phyloP scores from a whole-genome alignment of 2,888 invertebrate genomes.

The Strigamia maritima region DNA sequence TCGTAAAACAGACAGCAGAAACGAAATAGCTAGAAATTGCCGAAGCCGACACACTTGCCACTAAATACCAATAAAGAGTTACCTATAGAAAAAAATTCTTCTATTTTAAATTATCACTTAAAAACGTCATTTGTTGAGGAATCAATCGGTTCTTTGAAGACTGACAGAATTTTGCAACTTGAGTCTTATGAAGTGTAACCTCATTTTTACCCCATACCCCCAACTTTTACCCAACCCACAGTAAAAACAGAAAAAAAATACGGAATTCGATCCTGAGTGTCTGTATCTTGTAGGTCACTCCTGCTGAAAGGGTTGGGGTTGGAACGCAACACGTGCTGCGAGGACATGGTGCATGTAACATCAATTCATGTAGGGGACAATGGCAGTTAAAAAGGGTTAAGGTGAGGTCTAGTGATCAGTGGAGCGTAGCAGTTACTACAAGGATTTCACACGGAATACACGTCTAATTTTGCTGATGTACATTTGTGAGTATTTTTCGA shows the following conservation, averaged over 20 bases:
- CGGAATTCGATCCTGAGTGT: constrained; percentile 3
- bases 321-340: constrained; percentile 30
- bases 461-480: not conserved
- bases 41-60: not conserved
- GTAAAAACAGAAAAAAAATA: constrained; percentile 12
- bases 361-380: not conserved
- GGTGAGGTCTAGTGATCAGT: not conserved
- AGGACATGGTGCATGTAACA: constrained; percentile 20
- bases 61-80: constrained; percentile 19
- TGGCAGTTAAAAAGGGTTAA: not conserved
- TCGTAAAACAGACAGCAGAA: constrained; percentile 22
- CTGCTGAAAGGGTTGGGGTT: constrained; percentile 27
- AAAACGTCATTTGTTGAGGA: not conserved
- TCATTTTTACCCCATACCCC: not conserved
- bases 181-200: not conserved
- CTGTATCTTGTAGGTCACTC: constrained; percentile 5
- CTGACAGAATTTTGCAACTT: not conserved
- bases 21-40: constrained; percentile 9
- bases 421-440: not conserved
- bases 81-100: not conserved
- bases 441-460: not conserved
- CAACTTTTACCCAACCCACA: constrained; percentile 4
- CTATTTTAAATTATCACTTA: not conserved
- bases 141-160: not conserved
- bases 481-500: not conserved